Evolutionary conservation across 2,888 invertebrate genomes (phyloP).

Genomic region (Yponomeuta plumbellus): DNA sequence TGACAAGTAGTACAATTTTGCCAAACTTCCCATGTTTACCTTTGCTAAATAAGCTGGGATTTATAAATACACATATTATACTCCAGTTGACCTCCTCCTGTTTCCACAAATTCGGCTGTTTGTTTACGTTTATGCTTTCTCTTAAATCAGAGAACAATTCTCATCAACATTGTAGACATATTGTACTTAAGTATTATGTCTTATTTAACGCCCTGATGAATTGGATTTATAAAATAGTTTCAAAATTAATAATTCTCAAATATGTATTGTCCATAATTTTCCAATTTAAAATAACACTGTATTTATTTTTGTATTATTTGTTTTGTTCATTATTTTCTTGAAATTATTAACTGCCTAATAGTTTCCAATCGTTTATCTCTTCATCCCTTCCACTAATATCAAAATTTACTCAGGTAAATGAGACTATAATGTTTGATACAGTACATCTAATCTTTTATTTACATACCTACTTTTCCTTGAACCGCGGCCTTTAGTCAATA

Average conservation of each 20-base stretch:
- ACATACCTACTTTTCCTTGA: not conserved
- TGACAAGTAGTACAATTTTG: not conserved
- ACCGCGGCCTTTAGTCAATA: not conserved
- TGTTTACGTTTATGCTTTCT: conserved; percentile 35
- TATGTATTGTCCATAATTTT: conserved; percentile 32
- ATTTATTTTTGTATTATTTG: not conserved
- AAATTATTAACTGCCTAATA: not conserved
- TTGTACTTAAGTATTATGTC: conserved; percentile 26
- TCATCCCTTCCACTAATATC: not conserved
- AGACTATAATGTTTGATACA: not conserved
- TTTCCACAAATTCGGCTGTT: conserved; percentile 56
- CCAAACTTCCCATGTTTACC: conserved; percentile 33
- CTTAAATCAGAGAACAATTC: conserved; percentile 26
- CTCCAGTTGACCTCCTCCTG: conserved; percentile 67
- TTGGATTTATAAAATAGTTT: conserved; percentile 20
- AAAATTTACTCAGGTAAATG: not conserved
- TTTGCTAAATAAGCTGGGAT: conserved; percentile 31
- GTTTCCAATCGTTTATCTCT: not conserved
- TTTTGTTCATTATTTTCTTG: not conserved
- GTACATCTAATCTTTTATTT: not conserved
- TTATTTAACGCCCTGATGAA: conserved; percentile 66
- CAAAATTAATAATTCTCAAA: conserved; percentile 24
- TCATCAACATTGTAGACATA: conserved; percentile 18
- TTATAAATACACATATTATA: not conserved
- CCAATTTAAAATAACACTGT: not conserved